Evolutionary conservation across 2,113 vertebrate genomes (phyloP).

Genomic region (Poeciliopsis turrubarensis): DNA sequence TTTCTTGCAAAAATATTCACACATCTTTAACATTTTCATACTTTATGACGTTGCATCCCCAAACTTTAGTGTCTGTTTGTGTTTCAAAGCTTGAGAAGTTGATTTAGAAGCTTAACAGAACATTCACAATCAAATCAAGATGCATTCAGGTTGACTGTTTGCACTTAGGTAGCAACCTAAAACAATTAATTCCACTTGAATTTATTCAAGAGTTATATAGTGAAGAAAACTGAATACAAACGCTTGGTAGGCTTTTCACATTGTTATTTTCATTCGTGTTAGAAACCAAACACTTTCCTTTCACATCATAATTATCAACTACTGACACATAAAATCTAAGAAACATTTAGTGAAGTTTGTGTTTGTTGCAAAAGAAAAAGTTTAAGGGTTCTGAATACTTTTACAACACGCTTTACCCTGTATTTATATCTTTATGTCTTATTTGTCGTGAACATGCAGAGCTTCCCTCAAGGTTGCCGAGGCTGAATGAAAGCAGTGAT

Average conservation of each 20-base stretch:
- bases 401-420: neutral
- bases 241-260: neutral
- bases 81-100: neutral
- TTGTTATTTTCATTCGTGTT: neutral
- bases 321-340: neutral
- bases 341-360: too few relatives aligned
- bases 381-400: neutral
- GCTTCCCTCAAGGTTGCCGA: neutral
- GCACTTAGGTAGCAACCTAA: neutral
- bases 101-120: neutral
- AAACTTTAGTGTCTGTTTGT: neutral
- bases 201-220: neutral
- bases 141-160: neutral
- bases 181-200: neutral
- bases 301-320: neutral
- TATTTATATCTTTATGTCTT: neutral
- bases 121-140: neutral
- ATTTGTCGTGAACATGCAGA: neutral
- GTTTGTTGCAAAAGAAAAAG: too few relatives aligned
- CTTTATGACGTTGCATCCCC: neutral
- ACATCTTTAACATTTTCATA: too few relatives aligned
- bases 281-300: neutral
- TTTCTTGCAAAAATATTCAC: too few relatives aligned
- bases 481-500: slow-evolving; percentile 13
- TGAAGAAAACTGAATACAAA: neutral